Conservation (phyloP, 2,113 vertebrate species). For the Cavia aperea region DNA sequence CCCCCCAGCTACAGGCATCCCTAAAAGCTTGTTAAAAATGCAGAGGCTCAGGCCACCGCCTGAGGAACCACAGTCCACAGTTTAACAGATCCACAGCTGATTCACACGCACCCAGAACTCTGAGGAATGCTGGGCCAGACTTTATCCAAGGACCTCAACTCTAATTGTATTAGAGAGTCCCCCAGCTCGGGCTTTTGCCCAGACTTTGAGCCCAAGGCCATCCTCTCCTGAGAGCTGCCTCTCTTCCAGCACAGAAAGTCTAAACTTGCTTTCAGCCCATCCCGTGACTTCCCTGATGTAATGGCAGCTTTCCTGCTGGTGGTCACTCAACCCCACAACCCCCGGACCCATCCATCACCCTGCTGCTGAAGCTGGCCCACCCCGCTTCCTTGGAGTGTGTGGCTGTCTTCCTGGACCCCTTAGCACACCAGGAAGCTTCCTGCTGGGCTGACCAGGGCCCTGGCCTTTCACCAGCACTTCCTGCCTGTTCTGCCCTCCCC, state of each 20-base stretch:
- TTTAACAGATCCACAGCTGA: neutral
- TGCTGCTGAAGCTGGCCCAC: neutral
- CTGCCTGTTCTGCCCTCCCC: accelerated
- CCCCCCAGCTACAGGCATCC: neutral
- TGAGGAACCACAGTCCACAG: neutral
- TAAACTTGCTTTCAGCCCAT: accelerated
- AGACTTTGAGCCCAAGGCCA: neutral
- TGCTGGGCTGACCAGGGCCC: neutral
- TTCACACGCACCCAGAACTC: accelerated
- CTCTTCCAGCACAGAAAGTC: no score
- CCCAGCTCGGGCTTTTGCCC: neutral
- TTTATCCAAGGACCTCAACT: neutral
- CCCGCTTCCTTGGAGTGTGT: accelerated
- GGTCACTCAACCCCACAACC: neutral
- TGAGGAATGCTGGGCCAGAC: accelerated
- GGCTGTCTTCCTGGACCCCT: neutral
- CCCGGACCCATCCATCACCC: no score
- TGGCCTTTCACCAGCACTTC: neutral
- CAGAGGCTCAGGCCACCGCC: neutral
- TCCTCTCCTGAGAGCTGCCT: neutral
- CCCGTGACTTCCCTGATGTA: neutral
- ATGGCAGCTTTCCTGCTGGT: neutral
- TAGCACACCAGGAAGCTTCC: neutral
- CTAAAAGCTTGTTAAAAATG: neutral
- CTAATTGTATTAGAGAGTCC: neutral